Percentiles rank a stretch among this genome's conserved stretches.
Evolutionary conservation across 1,140 invertebrate species (phyloP).

Genomic region (Vanessa tameamea): DNA sequence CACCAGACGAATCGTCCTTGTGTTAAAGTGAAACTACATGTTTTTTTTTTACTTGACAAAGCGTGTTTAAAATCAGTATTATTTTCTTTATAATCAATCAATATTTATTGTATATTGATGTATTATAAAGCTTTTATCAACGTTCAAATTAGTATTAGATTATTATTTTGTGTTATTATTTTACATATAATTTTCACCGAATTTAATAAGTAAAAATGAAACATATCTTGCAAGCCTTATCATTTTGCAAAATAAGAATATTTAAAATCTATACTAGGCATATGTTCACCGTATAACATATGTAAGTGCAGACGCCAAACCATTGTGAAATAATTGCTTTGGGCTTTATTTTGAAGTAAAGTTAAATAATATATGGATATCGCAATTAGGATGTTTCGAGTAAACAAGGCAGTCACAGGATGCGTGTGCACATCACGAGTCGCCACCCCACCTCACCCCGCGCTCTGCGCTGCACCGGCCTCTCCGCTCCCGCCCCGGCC

Average conservation of each 20-base stretch:
- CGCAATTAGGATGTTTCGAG: conserved; percentile 27
- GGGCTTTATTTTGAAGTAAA: conserved; percentile 45
- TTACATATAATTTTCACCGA: too few relatives aligned
- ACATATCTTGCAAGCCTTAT: background rate
- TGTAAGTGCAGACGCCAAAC: conserved; percentile 34
- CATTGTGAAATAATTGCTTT: conserved; percentile 61
- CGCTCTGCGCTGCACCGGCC: conserved; percentile 34
- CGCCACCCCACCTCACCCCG: conserved; percentile 25
- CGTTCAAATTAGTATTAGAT: too few relatives aligned
- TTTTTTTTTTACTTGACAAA: background rate
- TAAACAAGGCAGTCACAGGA: conserved; percentile 36
- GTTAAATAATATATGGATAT: conserved; percentile 51
- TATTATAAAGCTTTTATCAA: too few relatives aligned
- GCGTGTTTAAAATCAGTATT: background rate
- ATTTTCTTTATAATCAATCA: too few relatives aligned
- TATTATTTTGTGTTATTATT: too few relatives aligned
- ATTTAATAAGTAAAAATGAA: too few relatives aligned
- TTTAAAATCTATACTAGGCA: conserved; percentile 29
- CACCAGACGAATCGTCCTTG: conserved; percentile 15
- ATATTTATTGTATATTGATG: too few relatives aligned
- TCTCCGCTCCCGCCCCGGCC: conserved; percentile 14
- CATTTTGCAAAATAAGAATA: background rate
- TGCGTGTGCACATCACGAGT: conserved; percentile 65
- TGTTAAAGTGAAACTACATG: conserved; percentile 2
- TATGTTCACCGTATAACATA: conserved; percentile 45